These are phyloP conservation scores for Malaclemys terrapin DNA, from an alignment of 2,113 vertebrate genomes.

Conservation along the genomic window DNA sequence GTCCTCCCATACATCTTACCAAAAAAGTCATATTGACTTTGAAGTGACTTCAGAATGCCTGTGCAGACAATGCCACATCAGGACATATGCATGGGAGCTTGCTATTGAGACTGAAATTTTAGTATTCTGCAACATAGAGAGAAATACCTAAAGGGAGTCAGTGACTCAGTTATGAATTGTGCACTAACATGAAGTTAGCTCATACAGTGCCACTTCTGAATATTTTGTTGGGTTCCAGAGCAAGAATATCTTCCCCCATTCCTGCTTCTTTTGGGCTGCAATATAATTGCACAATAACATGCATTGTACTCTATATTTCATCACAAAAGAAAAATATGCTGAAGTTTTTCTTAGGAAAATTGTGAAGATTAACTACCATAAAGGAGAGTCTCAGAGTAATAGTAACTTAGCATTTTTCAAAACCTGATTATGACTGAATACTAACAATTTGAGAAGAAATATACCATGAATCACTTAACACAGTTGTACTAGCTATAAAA, in stretches of 20 bases:
- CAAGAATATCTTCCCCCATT: neutral
- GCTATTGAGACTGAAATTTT: slow-evolving; percentile 23
- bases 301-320: neutral
- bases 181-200: neutral
- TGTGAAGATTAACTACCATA: neutral
- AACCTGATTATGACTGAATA: neutral
- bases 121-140: neutral
- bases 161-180: neutral
- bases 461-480: neutral
- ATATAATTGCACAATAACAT: neutral
- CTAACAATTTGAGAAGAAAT: neutral
- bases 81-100: neutral
- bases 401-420: neutral
- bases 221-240: neutral
- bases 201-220: neutral
- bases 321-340: neutral
- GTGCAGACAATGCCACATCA: neutral
- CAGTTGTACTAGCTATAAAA: neutral
- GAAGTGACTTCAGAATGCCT: slow-evolving; percentile 21
- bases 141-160: neutral
- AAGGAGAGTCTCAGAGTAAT: neutral
- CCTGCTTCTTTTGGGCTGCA: neutral
- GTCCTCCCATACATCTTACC: neutral
- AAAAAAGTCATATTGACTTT: neutral
- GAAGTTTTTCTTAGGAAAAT: neutral